Evolutionary conservation across 2,797 vertebrate genomes (phyloP).

Genomic region (Mallotus villosus): DNA sequence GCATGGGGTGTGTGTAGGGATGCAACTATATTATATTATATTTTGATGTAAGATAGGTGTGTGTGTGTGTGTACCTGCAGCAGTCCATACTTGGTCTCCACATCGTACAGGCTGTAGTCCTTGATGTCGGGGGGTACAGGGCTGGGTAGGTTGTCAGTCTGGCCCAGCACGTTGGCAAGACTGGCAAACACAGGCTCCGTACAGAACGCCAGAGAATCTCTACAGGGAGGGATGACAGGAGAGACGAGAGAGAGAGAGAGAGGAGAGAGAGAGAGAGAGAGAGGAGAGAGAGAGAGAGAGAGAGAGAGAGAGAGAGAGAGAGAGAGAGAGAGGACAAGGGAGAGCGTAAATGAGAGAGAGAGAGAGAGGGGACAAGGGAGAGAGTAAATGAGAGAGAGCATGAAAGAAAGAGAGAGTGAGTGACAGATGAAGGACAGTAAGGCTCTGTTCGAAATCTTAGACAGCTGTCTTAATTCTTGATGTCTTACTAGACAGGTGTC

Average conservation of each 20-base stretch:
- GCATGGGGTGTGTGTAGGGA: background rate
- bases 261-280: background rate
- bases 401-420: background rate
- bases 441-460: too few species aligned
- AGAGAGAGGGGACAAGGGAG: conserved; percentile 9
- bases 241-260: background rate
- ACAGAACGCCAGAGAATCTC: conserved; percentile 97
- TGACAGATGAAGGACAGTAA: conserved; percentile 12
- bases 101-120: conserved; percentile 95
- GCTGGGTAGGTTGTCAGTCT: conserved; percentile 93
- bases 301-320: background rate
- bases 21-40: too few species aligned
- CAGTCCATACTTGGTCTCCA: conserved; percentile 96
- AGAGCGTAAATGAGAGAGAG: background rate
- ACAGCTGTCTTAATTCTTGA: too few species aligned
- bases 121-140: conserved; percentile 91
- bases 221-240: conserved; percentile 42
- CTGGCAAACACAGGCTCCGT: conserved; percentile 98
- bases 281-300: background rate
- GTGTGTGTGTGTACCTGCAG: conserved; percentile 81
- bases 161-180: conserved; percentile 93
- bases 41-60: too few species aligned
- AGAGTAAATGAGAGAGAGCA: background rate
- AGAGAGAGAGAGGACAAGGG: background rate
- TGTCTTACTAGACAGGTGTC: too few species aligned